Percentiles rank a stretch among this genome's conserved stretches.
These are phyloP conservation scores for Acrobasis suavella DNA, from an alignment of 2,888 invertebrate species.

Conservation along the genomic window DNA sequence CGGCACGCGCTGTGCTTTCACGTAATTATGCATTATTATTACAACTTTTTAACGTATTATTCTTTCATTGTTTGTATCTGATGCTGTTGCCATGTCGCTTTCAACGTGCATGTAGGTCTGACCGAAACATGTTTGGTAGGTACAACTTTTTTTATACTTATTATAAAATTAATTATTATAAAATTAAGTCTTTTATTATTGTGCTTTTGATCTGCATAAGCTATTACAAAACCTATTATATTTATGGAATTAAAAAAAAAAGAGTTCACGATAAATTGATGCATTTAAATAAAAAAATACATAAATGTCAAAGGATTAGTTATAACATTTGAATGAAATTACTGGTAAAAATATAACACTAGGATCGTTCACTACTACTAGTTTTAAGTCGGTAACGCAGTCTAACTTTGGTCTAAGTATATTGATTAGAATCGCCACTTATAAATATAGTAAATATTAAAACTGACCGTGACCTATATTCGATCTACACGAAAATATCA, in stretches of 20 bases:
- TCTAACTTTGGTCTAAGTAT: background rate
- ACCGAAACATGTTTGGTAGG: constrained; percentile 8
- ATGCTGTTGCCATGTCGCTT: constrained; percentile 55
- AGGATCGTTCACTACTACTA: no score
- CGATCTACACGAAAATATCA: no score
- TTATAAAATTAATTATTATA: no score
- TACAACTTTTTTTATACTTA: constrained; percentile 11
- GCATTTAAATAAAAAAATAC: background rate
- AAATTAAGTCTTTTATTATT: no score
- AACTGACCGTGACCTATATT: background rate
- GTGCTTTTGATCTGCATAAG: no score
- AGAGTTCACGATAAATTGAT: background rate
- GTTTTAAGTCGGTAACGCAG: background rate
- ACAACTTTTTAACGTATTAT: constrained; percentile 61
- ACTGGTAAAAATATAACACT: no score
- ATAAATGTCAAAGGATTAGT: background rate
- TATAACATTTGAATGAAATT: background rate
- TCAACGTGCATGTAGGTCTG: constrained; percentile 3
- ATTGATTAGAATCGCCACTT: no score
- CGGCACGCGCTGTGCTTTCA: constrained; percentile 78
- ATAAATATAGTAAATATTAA: no score
- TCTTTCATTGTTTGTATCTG: constrained; percentile 58
- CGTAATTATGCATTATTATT: constrained; percentile 78
- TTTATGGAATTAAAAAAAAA: background rate
- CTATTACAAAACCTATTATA: background rate